Evolutionary conservation across 2,888 invertebrate genomes (phyloP), one percentile per base, ranked within the genome.

Genomic region (Baronia brevicornis): DNA sequence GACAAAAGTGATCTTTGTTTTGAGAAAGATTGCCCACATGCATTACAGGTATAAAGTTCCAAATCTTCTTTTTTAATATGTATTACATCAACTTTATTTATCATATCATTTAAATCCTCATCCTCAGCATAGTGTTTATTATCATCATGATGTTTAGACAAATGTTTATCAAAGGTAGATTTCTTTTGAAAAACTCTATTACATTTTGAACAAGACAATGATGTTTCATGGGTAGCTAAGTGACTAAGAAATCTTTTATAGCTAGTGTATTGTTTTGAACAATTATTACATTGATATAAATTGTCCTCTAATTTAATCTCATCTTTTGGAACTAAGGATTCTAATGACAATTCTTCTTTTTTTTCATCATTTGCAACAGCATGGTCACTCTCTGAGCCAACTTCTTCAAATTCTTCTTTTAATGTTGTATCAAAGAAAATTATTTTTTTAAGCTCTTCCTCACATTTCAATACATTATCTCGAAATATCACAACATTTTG

Each of bases 21-120:
- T 3, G 55, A 63, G 51, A 87, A 89, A 11, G 64, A 67, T 45
- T 78, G 68, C n/a, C 72, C 60, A 55, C 89, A 89, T 23, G 85
- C 63, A 1, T 72, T 47, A 54, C 89, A 89, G 47, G 68, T 66
- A 33, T 64, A 70, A 23, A 48, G 49, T 4, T 48, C 34, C 38
- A 64, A 63, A 39, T 43, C 46, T 46, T 63, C 65, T 4, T 60
- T 38, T 7, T 58, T 46, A 7, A 55, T 32, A 12, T 33, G 21
- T 18, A 34, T 14, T 13, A 39, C 40, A 13, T 29, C 25, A 5
- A 15, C 5, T 4, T 33, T 8, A 20, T 9, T 9, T 12, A 36
- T 5, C 11, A 30, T 46, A 39, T 44, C 9, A 14, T 32, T 27
- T 5, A 36, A 23, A 7, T 24, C 17, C 2, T 22, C 15, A 2